Conservation (phyloP, 2,113 vertebrate genomes). For the Saccopteryx leptura region DNA sequence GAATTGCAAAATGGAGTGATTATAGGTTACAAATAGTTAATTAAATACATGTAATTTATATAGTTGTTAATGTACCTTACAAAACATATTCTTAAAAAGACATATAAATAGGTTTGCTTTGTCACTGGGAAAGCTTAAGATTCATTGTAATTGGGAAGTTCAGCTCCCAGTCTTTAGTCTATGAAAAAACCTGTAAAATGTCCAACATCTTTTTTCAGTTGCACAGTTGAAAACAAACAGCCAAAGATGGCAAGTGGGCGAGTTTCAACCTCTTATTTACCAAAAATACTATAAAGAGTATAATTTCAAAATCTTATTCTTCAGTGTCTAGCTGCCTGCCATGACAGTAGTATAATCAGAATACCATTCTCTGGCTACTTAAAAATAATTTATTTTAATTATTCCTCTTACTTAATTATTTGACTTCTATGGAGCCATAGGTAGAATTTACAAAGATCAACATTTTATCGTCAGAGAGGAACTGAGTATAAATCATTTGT, state of each 20-base stretch:
- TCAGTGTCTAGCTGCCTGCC: slow-evolving; percentile 46
- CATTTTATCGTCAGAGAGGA: neutral
- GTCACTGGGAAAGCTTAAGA: neutral
- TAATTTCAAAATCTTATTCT: slow-evolving; percentile 41
- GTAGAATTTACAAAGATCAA: slow-evolving; percentile 38
- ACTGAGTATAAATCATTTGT: neutral
- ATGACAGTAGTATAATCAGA: slow-evolving; percentile 10
- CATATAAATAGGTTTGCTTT: neutral
- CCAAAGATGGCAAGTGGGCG: slow-evolving; percentile 19
- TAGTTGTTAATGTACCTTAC: neutral
- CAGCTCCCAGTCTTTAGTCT: neutral
- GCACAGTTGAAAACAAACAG: slow-evolving; percentile 50
- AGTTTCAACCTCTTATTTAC: slow-evolving; percentile 34
- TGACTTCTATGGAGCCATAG: neutral
- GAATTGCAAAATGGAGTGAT: neutral
- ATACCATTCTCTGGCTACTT: neutral
- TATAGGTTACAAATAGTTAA: neutral
- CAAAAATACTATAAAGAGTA: slow-evolving; percentile 5
- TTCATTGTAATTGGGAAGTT: neutral
- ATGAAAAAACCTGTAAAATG: neutral
- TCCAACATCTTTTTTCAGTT: neutral
- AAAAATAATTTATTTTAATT: slow-evolving; percentile 58
- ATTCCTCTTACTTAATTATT: slow-evolving; percentile 33
- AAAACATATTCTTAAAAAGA: neutral
- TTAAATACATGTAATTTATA: neutral